Base-by-base conservation (phyloP, 2,888 invertebrate species). In the Amphimallon solstitiale region DNA sequence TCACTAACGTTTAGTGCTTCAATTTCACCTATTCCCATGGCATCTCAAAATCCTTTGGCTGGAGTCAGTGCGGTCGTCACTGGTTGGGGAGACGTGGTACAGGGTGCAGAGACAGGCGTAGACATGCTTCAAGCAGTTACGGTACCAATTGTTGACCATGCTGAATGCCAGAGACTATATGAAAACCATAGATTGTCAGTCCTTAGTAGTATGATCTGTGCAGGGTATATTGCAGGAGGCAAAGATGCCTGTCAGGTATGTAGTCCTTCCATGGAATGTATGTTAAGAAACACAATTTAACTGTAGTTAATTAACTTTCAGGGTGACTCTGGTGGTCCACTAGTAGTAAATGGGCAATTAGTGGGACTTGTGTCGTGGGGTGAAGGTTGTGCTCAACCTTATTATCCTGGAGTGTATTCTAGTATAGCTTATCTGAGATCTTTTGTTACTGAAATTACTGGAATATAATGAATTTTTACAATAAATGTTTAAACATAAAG, bases 111-210 rank as follows among this genome's bases (percentile, higher is more conserved):
- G 2, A 5, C 23, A 2, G 23, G 23, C 2, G 7, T 9, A 5
- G 23, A 23, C 2, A 4, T 52, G 10, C 70, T 81, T 2, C 77
- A 78, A 72, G 73, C 74, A 4, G 77, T 72, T 2, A 35, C 72
- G 4, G 75, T 80, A 9, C 40, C 68, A 6, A 74, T 78, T 29
- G 69, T 76, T 2, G 59, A 64, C 65, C 73, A 74, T 19, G 51
- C 38, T 0, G 72, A 74, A 17, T 81, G 81, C 56, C 52, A 17
- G 15, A 29, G 12, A 1, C 14, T 23, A 4, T 23, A 23, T 23
- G 23, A 23, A 23, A 4, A 4, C 23, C 23, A 23, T 23, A 2
- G 23, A 23, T 5, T 23, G 2, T 23, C 9, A 1, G 34, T 54
- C 19, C 54, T 40, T n/a, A 45, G 46, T 3, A 45, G 15, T 17